These are phyloP conservation scores for Iguana delicatissima DNA, from an alignment of 2,797 vertebrate genomes.

Conservation along the genomic window DNA sequence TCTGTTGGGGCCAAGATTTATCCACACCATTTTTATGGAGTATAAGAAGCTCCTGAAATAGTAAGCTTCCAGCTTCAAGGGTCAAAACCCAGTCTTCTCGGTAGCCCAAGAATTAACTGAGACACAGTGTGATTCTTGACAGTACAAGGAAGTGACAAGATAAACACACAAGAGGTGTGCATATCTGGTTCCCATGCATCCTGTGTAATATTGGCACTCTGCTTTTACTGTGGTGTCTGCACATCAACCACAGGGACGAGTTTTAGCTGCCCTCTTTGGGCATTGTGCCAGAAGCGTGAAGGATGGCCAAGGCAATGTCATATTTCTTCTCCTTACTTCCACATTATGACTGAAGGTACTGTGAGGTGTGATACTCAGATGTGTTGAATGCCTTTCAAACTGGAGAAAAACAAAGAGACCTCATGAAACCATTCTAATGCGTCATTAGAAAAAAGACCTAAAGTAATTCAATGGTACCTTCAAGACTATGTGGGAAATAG, in stretches of 20 bases:
- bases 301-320: background rate
- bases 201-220: background rate
- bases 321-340: background rate
- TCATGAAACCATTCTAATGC: too few species aligned
- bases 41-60: conserved; percentile 27
- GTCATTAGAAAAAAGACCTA: too few species aligned
- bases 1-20: background rate
- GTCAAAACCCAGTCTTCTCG: background rate
- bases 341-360: background rate
- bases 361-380: background rate
- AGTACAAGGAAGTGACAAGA: background rate
- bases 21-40: conserved; percentile 18
- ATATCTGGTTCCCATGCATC: background rate
- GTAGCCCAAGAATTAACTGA: background rate
- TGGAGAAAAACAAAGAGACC: too few species aligned
- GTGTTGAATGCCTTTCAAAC: background rate
- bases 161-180: background rate
- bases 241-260: background rate
- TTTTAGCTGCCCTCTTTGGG: background rate
- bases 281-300: background rate
- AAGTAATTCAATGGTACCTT: background rate
- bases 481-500: too few species aligned
- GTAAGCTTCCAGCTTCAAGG: background rate
- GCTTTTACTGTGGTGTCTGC: background rate
- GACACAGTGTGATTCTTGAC: background rate